Evolutionary conservation across 2,797 vertebrate species (phyloP).

Genomic region (Neopelma chrysocephalum): DNA sequence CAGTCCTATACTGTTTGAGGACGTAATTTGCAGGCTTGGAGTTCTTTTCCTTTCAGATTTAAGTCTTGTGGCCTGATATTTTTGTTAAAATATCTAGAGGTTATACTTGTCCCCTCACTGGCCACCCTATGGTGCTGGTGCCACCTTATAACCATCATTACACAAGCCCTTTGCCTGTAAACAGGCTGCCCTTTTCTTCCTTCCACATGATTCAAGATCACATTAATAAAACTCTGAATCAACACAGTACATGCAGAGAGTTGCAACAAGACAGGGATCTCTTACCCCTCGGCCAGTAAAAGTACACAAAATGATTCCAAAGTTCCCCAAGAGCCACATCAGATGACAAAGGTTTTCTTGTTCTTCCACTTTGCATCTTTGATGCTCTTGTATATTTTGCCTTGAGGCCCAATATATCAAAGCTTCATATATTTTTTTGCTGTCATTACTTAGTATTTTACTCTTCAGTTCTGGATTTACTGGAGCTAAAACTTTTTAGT

Average conservation of each 20-base stretch:
- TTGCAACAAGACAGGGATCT: background rate
- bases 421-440: background rate
- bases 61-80: background rate
- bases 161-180: background rate
- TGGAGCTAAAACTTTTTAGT: background rate
- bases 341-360: background rate
- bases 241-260: background rate
- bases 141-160: background rate
- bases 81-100: background rate
- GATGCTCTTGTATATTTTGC: background rate
- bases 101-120: background rate
- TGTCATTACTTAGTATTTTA: background rate
- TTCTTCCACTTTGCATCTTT: background rate
- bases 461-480: background rate
- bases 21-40: background rate
- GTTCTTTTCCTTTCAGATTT: background rate
- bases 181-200: background rate
- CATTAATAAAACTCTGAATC: background rate
- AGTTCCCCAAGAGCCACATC: background rate
- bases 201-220: background rate
- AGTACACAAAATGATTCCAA: background rate
- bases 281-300: background rate
- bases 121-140: background rate
- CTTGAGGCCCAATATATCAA: background rate
- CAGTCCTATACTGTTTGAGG: background rate